Conservation (phyloP, 1,140 invertebrate species). For the Zaprionus africanus region DNA sequence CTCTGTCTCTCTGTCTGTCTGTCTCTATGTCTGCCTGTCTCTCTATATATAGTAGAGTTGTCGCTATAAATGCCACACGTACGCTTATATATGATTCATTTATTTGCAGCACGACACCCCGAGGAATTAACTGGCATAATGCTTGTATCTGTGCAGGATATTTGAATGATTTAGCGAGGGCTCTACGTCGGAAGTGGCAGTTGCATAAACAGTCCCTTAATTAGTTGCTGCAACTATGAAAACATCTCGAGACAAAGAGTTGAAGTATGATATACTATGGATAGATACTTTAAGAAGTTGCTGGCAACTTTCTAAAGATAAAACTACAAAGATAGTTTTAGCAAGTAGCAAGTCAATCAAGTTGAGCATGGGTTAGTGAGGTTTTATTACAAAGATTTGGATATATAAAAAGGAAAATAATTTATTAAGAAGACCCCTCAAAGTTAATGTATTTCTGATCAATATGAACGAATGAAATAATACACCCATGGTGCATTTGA, state of each 20-base stretch:
- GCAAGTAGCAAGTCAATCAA: background rate
- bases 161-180: constrained; percentile 8
- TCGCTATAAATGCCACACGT: constrained; percentile 12
- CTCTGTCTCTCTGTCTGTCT: background rate
- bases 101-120: constrained; percentile 4
- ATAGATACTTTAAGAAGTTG: background rate
- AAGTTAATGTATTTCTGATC: no score
- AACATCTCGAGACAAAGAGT: background rate
- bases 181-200: background rate
- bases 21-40: background rate
- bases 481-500: no score
- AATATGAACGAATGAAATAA: no score
- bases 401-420: no score
- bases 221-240: background rate
- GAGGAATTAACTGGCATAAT: constrained; percentile 10
- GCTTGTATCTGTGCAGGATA: constrained; percentile 8
- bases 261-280: background rate
- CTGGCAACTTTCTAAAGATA: background rate
- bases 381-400: no score
- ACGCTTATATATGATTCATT: constrained; percentile 2
- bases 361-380: no score
- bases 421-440: no score
- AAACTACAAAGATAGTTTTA: no score
- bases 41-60: background rate
- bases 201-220: constrained; percentile 5